These are phyloP conservation scores for Spodoptera exigua DNA, from an alignment of 2,888 invertebrate genomes.

Conservation along the genomic window DNA sequence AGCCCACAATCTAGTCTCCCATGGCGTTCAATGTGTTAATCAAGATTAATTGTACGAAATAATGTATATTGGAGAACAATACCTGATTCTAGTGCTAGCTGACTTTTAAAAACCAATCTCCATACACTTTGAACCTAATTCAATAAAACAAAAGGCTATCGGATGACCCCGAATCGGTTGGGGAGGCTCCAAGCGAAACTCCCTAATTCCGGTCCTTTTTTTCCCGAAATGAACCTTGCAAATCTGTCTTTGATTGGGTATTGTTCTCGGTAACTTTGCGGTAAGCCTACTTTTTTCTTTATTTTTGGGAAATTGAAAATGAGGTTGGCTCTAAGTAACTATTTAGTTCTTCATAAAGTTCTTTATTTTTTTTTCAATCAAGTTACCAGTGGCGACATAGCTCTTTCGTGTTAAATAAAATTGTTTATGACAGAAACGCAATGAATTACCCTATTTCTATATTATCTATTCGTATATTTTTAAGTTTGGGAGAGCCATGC, in stretches of 20 bases:
- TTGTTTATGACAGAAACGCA: no score
- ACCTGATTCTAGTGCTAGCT: not conserved
- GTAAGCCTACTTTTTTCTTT: slow-evolving; percentile 18
- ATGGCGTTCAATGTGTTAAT: no score
- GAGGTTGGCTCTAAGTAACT: not conserved
- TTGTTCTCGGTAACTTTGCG: slow-evolving; percentile 21
- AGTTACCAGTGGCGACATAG: no score
- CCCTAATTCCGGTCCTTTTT: slow-evolving; percentile 17
- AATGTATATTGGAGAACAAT: not conserved
- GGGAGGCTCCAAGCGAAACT: slow-evolving; percentile 6
- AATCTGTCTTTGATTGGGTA: slow-evolving; percentile 48
- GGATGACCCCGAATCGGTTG: slow-evolving; percentile 18
- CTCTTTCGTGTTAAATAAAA: no score
- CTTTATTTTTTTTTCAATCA: no score
- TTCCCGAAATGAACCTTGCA: slow-evolving; percentile 40
- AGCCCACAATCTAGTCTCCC: no score
- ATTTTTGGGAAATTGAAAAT: not conserved
- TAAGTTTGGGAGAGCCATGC: no score
- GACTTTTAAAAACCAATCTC: slow-evolving; percentile 28
- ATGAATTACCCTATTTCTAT: no score
- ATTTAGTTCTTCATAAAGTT: no score
- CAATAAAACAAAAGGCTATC: slow-evolving; percentile 26
- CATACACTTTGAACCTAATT: slow-evolving; percentile 38
- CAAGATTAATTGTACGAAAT: not conserved
- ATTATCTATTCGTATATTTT: no score